Base-by-base conservation (phyloP, 2,888 invertebrate genomes). In the Polyploca ridens region DNA sequence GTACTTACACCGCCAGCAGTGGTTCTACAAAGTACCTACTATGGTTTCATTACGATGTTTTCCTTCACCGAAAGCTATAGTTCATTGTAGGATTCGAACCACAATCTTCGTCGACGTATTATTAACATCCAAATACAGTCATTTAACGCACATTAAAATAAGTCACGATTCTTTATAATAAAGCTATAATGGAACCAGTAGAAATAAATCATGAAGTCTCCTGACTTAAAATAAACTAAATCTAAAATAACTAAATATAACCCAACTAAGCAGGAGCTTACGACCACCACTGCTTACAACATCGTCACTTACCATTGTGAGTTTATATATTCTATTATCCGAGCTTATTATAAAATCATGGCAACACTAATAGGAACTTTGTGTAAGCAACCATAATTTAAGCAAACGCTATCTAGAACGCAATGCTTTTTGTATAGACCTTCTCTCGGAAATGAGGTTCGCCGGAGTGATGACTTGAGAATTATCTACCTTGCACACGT, bases 311-410 rank as follows among this genome's bases (percentile, higher is more conserved):
- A 35, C 7, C 7, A 38, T 7, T 38, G 38, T 38, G 10, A 38
- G 38, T 38, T 10, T 38, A 1, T 38, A 5, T 10, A n/a, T 10
- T 10, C 10, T 14, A 46, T 46, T 46, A 46, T 46, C 46, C 46
- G 6, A 46, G 46, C 46, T 19, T 19, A 8, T 54, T 54, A 54
- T 10, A 14, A 54, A 54, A 54, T 19, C 54, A 54, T 54, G 54
- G 54, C n/a, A 54, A 54, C 54, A 16, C 16, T 54, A 19, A 16
- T 54, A 54, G 54, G 54, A 54, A 58, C 58, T 58, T 54, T 19
- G 54, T 19, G 19, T 54, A 54, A 54, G 54, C 19, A 60, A 41
- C 38, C 19, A 54, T 54, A 54, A 54, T 19, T 19, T 54, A 60
- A 35, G 41, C 60, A 60, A 3, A 19, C 19, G 16, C 4, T 54